Evolutionary conservation across 2,797 vertebrate species (phyloP).

Genomic region (Lagodon rhomboides): DNA sequence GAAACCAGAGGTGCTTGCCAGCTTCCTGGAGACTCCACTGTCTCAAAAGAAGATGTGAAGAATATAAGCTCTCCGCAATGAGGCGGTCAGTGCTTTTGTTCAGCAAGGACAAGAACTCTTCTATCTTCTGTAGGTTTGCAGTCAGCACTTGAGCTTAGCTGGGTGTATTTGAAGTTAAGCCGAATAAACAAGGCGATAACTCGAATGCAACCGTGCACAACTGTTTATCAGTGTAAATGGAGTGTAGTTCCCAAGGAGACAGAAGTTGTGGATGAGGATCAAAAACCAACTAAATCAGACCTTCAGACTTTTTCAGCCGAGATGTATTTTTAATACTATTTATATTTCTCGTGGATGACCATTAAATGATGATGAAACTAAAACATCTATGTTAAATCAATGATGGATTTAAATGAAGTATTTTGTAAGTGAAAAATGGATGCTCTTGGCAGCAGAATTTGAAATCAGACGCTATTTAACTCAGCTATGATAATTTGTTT

Average conservation of each 20-base stretch:
- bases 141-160: conserved; percentile 8
- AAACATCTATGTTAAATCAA: conserved; percentile 34
- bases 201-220: conserved; percentile 14
- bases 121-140: conserved; percentile 33
- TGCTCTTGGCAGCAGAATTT: conserved; percentile 6
- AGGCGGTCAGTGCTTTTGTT: conserved; percentile 55
- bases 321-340: conserved; percentile 11
- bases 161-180: conserved; percentile 35
- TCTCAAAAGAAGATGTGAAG: conserved; percentile 56
- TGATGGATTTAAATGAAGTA: neutral
- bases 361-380: conserved; percentile 39
- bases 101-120: conserved; percentile 54
- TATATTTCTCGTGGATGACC: conserved; percentile 18
- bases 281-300: conserved; percentile 11
- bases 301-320: conserved; percentile 5
- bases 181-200: conserved; percentile 42
- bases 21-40: conserved; percentile 46
- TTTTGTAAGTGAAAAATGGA: conserved; percentile 47
- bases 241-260: conserved; percentile 28
- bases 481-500: conserved; percentile 8
- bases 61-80: conserved; percentile 45
- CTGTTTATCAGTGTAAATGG: conserved; percentile 17
- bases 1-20: conserved; percentile 59
- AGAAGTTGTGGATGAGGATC: conserved; percentile 26
- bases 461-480: conserved; percentile 21